Evolutionary conservation across 2,113 vertebrate genomes (phyloP), one percentile per base, ranked within the genome.

Genomic region (Dasyornis broadbenti): DNA sequence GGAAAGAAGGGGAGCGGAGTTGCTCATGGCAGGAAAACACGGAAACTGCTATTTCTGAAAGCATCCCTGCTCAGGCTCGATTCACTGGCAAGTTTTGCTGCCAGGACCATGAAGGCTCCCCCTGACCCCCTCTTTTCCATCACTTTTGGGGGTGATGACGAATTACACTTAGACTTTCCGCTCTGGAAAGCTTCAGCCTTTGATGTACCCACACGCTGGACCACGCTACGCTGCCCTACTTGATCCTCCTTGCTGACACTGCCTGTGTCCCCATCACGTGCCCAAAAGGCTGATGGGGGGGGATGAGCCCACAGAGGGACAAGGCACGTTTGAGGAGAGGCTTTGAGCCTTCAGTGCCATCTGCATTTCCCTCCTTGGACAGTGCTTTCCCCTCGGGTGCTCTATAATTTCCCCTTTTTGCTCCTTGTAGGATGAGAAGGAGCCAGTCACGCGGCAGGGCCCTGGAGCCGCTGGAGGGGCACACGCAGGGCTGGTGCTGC

Each of bases 151-250:
- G 68, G 10, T 1, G 28, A 52, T 49, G 22, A 16, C 57, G 44
- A 47, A 53, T 47, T 30, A 2, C 1, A 3, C 11, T 33, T 0
- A 0, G 44, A 9, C 39, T 87, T 28, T 28, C 0, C 0, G 45
- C 68, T 33, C 17, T 24, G 28, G 56, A 54, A 66, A 37, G 69
- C 64, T 63, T 17, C 65, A 65, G 40, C 77, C n/a, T 83, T 28
- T 71, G n/a, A 44, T 13, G 47, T 68, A 9, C 24, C 27, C 39
- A 11, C 49, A 11, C 0, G 1, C 26, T 28, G 10, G 7, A 7
- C 75, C 13, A 9, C 7, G 1, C 26, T 33, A 16, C 0, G 0
- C 30, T 86, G 79, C 26, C 44, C 54, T 27, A 1, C 31, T 73
- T 57, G 63, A 61, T 53, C 63, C 64, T 64, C n/a, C 70, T 40